Base-by-base conservation (phyloP, 2,113 vertebrate species). In the Odocoileus hemionus region DNA sequence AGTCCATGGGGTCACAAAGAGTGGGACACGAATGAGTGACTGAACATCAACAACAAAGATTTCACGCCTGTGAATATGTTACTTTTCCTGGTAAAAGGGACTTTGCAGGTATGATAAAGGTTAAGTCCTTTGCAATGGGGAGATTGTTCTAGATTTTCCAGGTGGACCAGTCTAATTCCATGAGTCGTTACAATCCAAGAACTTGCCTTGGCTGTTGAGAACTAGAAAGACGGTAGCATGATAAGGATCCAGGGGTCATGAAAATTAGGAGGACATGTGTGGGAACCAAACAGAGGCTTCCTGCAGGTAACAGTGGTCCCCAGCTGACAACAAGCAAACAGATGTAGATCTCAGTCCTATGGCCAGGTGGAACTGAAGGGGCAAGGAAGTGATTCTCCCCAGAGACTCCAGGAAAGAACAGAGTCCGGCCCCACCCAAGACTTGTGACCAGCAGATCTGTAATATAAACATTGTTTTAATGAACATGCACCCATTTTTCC, bases 281-380 rank as follows among this genome's bases (percentile, higher is more conserved):
- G 0, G 74, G 84, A 23, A 8, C 45, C 21, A 7, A 79, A 87
- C 33, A 26, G 83, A 52, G 80, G 82, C 6, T 61, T 33, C 61
- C 74, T 12, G 21, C 61, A 54, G 67, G 33, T 36, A 7, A 45
- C 36, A 79, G 55, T 1, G 4, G 58, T 12, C 60, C 55, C 28
- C 54, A 21, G 57, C 5, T 28, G 61, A 47, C 84, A 79, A 1
- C 52, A 33, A 12, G 57, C n/a, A 17, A 64, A 54, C 30, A 36
- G 52, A 21, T 0, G 8, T 4, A 79, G 76, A 74, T 64, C 45
- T 21, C 45, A 14, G 50, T 5, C 47, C 54, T 7, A 7, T 33
- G 13, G 6, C 43, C 4, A 17, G 1, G 0, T 13, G 47, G 47
- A 17, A n/a, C 17, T 52, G 23, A 82, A 50, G 0, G 16, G 55